phyloP scores from a whole-genome alignment of 2,888 invertebrate species.

The Yponomeuta evonymella region DNA sequence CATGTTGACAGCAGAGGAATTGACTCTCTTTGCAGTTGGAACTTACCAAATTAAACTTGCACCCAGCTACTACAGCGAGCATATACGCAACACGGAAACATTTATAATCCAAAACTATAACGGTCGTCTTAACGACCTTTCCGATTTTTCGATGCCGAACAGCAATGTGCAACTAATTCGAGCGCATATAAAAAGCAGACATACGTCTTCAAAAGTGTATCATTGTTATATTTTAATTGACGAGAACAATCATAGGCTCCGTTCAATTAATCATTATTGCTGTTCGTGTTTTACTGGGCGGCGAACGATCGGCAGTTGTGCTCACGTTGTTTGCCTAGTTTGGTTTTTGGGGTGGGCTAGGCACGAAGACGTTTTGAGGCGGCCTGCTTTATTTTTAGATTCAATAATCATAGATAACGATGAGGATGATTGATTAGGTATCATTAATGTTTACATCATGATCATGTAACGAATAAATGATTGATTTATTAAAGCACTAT shows the following conservation, averaged over 20 bases:
- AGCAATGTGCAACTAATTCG: too few relatives aligned
- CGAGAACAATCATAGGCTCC: too few relatives aligned
- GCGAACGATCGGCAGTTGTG: too few relatives aligned
- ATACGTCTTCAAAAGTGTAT: too few relatives aligned
- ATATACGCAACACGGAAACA: constrained; percentile 16
- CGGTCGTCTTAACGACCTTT: constrained; percentile 14
- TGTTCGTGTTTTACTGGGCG: too few relatives aligned
- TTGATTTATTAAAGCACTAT: not conserved
- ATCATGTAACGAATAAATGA: not conserved
- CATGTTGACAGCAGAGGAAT: too few relatives aligned
- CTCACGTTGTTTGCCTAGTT: constrained; percentile 8
- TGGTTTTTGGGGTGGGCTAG: not conserved
- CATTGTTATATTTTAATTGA: too few relatives aligned
- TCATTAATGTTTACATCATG: constrained; percentile 5
- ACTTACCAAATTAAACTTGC: constrained; percentile 21
- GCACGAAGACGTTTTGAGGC: too few relatives aligned
- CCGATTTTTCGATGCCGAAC: not conserved
- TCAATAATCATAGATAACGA: constrained; percentile 16
- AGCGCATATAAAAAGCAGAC: too few relatives aligned
- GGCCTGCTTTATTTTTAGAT: constrained; percentile 11
- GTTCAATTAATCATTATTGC: too few relatives aligned
- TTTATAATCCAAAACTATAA: constrained; percentile 20
- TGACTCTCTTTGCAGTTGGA: constrained; percentile 14
- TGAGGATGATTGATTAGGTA: constrained; percentile 2
- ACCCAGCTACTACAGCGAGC: constrained; percentile 10